Percentiles rank a stretch among this genome's conserved stretches.
These are phyloP conservation scores for Myiozetetes cayanensis DNA, from an alignment of 2,113 vertebrate species.

Conservation along the genomic window DNA sequence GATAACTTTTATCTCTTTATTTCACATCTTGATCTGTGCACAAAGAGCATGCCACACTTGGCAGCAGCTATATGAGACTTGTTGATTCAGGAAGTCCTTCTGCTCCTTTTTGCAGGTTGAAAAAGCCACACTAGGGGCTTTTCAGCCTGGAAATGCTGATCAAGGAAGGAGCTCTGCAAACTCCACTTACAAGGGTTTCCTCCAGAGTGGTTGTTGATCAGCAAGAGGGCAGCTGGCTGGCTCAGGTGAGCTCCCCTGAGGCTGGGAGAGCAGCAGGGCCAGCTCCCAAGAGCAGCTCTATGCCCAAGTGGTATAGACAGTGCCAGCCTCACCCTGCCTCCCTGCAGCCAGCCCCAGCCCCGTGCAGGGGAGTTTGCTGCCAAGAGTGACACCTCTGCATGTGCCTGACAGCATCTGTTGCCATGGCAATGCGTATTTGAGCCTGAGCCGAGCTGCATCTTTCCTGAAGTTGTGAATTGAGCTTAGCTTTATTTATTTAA, in stretches of 20 bases:
- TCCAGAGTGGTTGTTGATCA: not conserved
- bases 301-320: not conserved
- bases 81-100: not conserved
- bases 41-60: not conserved
- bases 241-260: not conserved
- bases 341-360: not conserved
- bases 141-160: not conserved
- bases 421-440: conserved; percentile 62
- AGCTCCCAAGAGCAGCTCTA: not conserved
- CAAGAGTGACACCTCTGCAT: conserved; percentile 26
- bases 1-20: not conserved
- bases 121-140: not conserved
- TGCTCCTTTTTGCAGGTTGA: not conserved
- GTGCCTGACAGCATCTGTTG: conserved; percentile 57
- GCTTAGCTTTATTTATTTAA: conserved; percentile 70
- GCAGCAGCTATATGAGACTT: not conserved
- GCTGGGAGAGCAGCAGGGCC: not conserved
- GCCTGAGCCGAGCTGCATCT: conserved; percentile 29
- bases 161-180: not conserved
- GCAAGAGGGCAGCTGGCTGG: not conserved
- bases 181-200: not conserved
- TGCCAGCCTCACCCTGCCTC: not conserved
- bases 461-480: conserved; percentile 70
- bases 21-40: not conserved
- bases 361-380: not conserved